Conservation (phyloP, 2,113 vertebrate genomes). For the Uria lomvia region DNA sequence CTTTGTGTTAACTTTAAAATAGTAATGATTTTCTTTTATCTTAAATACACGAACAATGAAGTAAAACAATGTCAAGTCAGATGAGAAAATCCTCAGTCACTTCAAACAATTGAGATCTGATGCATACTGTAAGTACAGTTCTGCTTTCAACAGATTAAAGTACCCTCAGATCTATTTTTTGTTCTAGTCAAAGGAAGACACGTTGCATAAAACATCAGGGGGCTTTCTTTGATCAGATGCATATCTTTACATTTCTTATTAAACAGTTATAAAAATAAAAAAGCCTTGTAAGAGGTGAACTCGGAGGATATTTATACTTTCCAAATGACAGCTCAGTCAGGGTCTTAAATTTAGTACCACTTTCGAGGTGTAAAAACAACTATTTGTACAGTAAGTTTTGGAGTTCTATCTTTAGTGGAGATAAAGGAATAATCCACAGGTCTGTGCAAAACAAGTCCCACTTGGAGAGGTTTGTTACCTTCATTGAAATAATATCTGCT, state of each 20-base stretch:
- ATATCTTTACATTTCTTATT: conserved; percentile 25
- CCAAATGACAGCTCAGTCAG: neutral
- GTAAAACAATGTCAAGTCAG: conserved; percentile 50
- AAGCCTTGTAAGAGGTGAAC: neutral
- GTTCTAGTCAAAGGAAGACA: conserved; percentile 43
- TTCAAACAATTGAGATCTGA: conserved; percentile 45
- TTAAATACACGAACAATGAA: conserved; percentile 10
- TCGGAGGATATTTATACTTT: conserved; percentile 9
- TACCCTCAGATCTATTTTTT: conserved; percentile 61
- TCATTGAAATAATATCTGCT: conserved; percentile 1
- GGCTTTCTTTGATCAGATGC: conserved; percentile 48
- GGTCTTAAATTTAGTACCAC: neutral
- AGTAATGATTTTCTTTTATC: conserved; percentile 30
- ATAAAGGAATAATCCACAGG: neutral
- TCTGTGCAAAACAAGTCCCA: neutral
- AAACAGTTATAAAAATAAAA: conserved; percentile 52
- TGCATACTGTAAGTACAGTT: neutral
- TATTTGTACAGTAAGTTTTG: neutral
- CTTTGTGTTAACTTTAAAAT: conserved; percentile 45
- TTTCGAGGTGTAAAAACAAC: neutral
- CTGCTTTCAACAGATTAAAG: conserved; percentile 58
- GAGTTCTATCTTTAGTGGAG: neutral
- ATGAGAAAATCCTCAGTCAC: neutral
- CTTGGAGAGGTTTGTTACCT: neutral
- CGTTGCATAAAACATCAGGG: conserved; percentile 46